These are phyloP conservation scores for Dicyrtoma fusca DNA, from an alignment of 2,888 invertebrate genomes.

Conservation along the genomic window DNA sequence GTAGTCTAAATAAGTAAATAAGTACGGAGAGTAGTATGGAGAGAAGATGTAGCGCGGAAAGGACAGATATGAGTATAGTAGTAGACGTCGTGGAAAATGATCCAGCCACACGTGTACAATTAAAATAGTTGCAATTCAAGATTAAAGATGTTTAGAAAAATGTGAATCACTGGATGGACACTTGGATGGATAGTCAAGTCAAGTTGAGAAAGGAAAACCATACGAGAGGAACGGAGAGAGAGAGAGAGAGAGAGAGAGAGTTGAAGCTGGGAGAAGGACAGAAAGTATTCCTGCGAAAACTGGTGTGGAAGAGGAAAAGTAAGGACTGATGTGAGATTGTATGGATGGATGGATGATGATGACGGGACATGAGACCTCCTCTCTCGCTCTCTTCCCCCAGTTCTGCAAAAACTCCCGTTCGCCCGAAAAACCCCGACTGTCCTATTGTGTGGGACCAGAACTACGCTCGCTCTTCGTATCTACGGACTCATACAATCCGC, in stretches of 20 bases:
- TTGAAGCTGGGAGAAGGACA: neutral
- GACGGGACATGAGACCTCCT: slow-evolving; percentile 23
- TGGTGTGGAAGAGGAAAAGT: slow-evolving; percentile 19
- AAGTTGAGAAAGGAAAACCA: slow-evolving; percentile 8
- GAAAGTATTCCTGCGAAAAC: slow-evolving; percentile 22
- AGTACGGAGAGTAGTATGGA: neutral
- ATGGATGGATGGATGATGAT: slow-evolving; percentile 13
- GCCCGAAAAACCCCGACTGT: slow-evolving; percentile 28
- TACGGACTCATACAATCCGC: neutral
- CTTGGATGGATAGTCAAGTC: slow-evolving; percentile 32
- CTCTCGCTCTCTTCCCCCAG: slow-evolving; percentile 19
- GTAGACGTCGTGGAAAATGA: neutral
- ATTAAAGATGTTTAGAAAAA: slow-evolving; percentile 1
- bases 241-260: slow-evolving; percentile 17
- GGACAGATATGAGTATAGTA: too few relatives aligned
- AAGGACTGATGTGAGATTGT: slow-evolving; percentile 16
- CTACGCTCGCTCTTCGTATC: neutral
- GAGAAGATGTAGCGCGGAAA: neutral
- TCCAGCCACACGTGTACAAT: neutral
- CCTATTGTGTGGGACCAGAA: slow-evolving; percentile 14
- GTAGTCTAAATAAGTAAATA: neutral
- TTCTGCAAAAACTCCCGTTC: slow-evolving; percentile 26
- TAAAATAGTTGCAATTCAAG: slow-evolving; percentile 7
- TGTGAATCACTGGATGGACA: slow-evolving; percentile 20
- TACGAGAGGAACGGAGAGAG: slow-evolving; percentile 10